These are phyloP conservation scores for Myotis pilosus DNA, from an alignment of 2,797 vertebrate genomes.

Conservation along the genomic window DNA sequence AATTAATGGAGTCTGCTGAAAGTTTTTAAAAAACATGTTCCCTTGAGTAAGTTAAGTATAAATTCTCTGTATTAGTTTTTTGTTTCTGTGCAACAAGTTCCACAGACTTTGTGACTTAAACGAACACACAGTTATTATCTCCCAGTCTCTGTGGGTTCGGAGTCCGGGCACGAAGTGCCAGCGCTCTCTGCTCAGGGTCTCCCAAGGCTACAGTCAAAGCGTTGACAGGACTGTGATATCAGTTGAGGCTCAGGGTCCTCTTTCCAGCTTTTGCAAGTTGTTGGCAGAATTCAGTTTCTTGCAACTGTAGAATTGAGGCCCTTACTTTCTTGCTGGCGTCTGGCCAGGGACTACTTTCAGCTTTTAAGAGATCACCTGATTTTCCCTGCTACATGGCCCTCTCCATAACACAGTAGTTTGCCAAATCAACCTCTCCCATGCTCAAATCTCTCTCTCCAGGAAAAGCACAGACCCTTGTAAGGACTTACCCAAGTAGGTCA, in stretches of 20 bases:
- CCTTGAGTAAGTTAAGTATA: background rate
- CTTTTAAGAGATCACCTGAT: too few relatives aligned
- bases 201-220: background rate
- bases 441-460: background rate
- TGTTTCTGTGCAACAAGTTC: background rate
- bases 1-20: background rate
- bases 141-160: background rate
- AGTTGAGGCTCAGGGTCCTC: background rate
- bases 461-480: background rate
- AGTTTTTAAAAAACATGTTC: background rate
- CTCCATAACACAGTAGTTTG: background rate
- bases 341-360: background rate
- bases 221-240: background rate
- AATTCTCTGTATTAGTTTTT: background rate
- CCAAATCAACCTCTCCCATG: background rate
- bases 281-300: background rate
- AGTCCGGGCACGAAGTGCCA: background rate
- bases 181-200: background rate
- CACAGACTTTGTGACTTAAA: background rate
- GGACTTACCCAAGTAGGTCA: background rate
- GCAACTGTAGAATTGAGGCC: background rate
- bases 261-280: background rate
- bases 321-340: background rate
- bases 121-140: background rate
- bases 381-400: background rate